Conservation (phyloP, 2,888 invertebrate species). For the Cerastoderma edule region DNA sequence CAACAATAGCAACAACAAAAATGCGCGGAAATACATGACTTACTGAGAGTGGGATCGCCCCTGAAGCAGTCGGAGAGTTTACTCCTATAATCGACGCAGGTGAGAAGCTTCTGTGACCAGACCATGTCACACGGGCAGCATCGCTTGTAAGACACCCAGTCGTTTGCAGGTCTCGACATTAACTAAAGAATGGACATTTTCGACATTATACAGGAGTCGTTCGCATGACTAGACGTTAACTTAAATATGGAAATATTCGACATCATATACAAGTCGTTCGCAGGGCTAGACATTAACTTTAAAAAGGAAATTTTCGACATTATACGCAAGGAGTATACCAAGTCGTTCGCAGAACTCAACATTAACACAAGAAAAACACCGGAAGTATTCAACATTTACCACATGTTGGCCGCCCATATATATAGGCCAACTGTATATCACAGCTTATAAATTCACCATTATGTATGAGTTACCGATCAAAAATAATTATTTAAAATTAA, state of each 20-base stretch:
- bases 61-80: slow-evolving; percentile 14
- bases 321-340: neutral
- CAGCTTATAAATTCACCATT: too few relatives aligned
- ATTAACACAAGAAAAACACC: neutral
- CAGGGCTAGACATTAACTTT: neutral
- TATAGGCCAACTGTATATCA: too few relatives aligned
- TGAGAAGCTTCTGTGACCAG: slow-evolving; percentile 11
- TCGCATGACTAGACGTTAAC: neutral
- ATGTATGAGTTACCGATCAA: too few relatives aligned
- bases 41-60: neutral
- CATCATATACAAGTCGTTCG: neutral
- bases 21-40: neutral
- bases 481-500: too few relatives aligned
- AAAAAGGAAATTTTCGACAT: neutral
- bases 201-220: neutral
- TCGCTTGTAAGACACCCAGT: slow-evolving; percentile 15
- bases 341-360: neutral
- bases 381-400: neutral
- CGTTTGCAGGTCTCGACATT: neutral
- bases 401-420: neutral
- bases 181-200: neutral
- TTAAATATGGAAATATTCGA: neutral
- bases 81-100: neutral
- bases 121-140: slow-evolving; percentile 13
- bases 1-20: too few relatives aligned